Conservation (phyloP, 2,888 invertebrate genomes). For the Metalampra italica region DNA sequence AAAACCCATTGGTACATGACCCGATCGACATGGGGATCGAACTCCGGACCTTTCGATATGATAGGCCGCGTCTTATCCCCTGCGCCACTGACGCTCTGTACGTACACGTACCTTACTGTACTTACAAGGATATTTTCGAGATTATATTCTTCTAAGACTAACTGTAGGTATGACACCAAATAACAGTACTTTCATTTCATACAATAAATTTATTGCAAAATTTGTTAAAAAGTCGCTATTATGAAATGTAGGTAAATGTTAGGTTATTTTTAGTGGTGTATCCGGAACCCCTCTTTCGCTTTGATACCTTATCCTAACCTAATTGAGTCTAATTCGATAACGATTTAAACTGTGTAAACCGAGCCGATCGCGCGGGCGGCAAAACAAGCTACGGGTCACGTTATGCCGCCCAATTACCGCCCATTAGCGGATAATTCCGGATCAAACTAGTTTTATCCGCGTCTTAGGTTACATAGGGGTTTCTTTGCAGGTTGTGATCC, state of each 20-base stretch:
- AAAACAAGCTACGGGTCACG: slow-evolving; percentile 30
- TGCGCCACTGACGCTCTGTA: too few species aligned
- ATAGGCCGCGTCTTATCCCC: too few species aligned
- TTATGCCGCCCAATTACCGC: slow-evolving; percentile 65
- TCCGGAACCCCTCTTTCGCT: not conserved
- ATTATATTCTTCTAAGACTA: too few species aligned
- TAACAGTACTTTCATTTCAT: too few species aligned
- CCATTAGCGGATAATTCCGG: slow-evolving; percentile 55
- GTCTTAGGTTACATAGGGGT: slow-evolving; percentile 36
- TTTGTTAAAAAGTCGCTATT: too few species aligned
- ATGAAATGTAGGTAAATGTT: not conserved
- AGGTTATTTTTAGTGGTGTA: not conserved
- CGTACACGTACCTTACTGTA: too few species aligned
- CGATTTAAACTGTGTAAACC: slow-evolving; percentile 42
- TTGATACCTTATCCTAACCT: not conserved
- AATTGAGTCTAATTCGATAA: slow-evolving; percentile 31
- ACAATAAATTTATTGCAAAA: too few species aligned
- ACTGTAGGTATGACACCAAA: too few species aligned
- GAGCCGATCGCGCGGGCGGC: slow-evolving; percentile 32
- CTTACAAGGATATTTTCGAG: too few species aligned
- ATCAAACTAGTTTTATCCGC: slow-evolving; percentile 30
- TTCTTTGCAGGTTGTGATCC: slow-evolving; percentile 10
- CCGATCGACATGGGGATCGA: too few species aligned
- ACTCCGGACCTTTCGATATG: too few species aligned
- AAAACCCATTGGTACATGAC: too few species aligned